Evolutionary conservation across 2,888 invertebrate species (phyloP).

Genomic region (Sphinx pinastri): DNA sequence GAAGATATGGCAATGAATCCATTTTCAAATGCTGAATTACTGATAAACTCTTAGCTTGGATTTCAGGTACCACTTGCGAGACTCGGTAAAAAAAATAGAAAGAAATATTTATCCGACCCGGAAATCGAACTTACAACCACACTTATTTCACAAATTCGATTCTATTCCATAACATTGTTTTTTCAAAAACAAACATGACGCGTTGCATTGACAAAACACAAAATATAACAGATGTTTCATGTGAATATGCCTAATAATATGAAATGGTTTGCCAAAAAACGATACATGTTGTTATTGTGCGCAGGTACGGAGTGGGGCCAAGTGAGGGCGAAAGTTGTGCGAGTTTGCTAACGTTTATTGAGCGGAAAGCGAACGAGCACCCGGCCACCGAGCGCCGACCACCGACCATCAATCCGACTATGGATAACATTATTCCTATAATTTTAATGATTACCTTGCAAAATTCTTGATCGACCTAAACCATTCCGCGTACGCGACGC

Average conservation of each 20-base stretch:
- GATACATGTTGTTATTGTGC: constrained; percentile 55
- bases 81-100: too few relatives aligned
- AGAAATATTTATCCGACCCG: too few relatives aligned
- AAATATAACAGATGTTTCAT: constrained; percentile 6
- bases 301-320: constrained; percentile 42
- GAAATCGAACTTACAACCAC: too few relatives aligned
- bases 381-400: constrained; percentile 40
- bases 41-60: too few relatives aligned
- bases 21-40: too few relatives aligned
- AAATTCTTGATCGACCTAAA: constrained; percentile 19
- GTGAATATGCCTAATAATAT: constrained; percentile 43
- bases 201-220: not conserved
- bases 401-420: constrained; percentile 15
- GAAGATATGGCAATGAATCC: too few relatives aligned
- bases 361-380: constrained; percentile 54
- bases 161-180: not conserved
- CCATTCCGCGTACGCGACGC: not conserved
- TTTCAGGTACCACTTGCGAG: too few relatives aligned
- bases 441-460: constrained; percentile 39
- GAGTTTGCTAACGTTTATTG: constrained; percentile 57
- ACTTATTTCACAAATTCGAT: too few relatives aligned
- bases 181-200: not conserved
- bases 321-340: constrained; percentile 46
- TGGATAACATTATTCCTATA: constrained; percentile 55
- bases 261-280: constrained; percentile 56